A percentile compares a stretch with the other conserved stretches of the same genome.
Conservation (phyloP, 2,113 vertebrate species). For the Alligator sinensis region DNA sequence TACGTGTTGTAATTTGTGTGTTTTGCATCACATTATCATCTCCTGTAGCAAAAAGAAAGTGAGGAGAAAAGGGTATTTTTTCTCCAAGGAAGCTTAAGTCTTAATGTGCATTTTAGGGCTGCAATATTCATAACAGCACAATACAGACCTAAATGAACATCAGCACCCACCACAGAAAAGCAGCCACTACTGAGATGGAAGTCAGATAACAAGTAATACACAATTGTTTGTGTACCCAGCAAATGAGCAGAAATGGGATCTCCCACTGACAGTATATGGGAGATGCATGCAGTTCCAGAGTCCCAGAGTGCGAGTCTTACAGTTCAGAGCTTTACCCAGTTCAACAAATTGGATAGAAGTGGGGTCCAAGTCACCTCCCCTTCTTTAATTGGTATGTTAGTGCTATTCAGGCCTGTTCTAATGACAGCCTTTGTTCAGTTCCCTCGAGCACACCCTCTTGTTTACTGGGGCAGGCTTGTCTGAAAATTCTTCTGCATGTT, state of each 20-base stretch:
- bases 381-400: background rate
- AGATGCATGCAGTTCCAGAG: background rate
- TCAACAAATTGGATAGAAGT: background rate
- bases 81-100: no score
- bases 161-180: background rate
- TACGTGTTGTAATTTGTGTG: no score
- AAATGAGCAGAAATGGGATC: background rate
- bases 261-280: fast-evolving
- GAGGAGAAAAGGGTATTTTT: no score
- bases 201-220: background rate
- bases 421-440: background rate
- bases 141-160: background rate
- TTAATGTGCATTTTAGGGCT: background rate
- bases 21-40: no score
- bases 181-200: background rate
- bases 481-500: background rate
- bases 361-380: background rate
- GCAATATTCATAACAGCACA: background rate
- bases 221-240: background rate
- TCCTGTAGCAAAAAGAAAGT: no score
- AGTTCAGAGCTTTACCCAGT: background rate
- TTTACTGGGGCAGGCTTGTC: conserved; percentile 2
- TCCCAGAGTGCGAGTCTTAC: fast-evolving
- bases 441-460: background rate
- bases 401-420: background rate